Conservation (phyloP, 2,888 invertebrate genomes). For the Cantharis rufa region DNA sequence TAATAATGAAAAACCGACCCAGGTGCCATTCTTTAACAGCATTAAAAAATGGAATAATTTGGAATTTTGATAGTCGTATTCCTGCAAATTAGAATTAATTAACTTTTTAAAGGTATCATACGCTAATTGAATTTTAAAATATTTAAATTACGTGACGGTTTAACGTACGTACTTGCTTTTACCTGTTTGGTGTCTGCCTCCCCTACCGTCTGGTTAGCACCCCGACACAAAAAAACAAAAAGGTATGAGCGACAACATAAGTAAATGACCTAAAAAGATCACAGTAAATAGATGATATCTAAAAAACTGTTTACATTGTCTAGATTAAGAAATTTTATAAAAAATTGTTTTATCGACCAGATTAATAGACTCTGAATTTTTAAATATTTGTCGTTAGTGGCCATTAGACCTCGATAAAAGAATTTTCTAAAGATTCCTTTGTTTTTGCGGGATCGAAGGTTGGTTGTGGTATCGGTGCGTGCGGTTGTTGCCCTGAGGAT, state of each 20-base stretch:
- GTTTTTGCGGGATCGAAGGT: conserved; percentile 23
- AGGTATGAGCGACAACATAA: background rate
- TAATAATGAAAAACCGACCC: background rate
- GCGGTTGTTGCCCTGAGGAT: conserved; percentile 35
- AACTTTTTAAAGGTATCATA: background rate
- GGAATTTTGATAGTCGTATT: background rate
- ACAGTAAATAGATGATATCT: background rate
- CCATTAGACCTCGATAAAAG: conserved; percentile 16
- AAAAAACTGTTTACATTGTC: background rate
- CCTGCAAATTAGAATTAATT: background rate
- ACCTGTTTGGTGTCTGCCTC: background rate
- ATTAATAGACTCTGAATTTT: background rate
- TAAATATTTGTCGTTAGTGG: background rate
- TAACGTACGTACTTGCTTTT: background rate
- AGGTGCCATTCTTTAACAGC: no score
- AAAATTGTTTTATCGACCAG: background rate
- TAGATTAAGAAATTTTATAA: background rate
- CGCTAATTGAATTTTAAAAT: background rate
- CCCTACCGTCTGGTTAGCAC: background rate
- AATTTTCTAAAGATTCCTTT: conserved; percentile 11
- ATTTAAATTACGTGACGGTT: background rate
- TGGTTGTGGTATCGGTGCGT: conserved; percentile 22
- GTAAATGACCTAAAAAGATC: background rate
- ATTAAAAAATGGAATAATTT: background rate
- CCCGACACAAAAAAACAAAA: background rate